Evolutionary conservation across 1,140 invertebrate species (phyloP).

Genomic region (Drosophila tropicalis): DNA sequence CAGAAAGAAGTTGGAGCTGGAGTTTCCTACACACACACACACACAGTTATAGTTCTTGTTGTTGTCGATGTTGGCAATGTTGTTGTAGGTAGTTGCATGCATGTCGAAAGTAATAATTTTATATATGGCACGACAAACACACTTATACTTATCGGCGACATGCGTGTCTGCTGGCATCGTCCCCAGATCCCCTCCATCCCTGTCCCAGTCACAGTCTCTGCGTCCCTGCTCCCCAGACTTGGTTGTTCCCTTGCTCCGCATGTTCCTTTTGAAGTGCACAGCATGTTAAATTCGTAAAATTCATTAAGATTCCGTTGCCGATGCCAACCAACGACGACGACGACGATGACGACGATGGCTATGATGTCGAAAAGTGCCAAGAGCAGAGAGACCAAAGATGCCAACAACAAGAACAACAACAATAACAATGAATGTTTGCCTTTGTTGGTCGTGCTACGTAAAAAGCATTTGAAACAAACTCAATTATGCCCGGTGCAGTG

Average conservation of each 20-base stretch:
- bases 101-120: constrained; percentile 81
- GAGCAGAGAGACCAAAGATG: constrained; percentile 61
- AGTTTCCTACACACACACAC: not conserved
- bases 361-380: constrained; percentile 75
- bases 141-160: constrained; percentile 81
- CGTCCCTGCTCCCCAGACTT: not conserved
- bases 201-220: not conserved
- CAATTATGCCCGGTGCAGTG: constrained; percentile 79
- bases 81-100: constrained; percentile 48
- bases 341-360: constrained; percentile 36
- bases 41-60: not conserved
- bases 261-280: constrained; percentile 81
- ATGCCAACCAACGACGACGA: constrained; percentile 65
- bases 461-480: constrained; percentile 82
- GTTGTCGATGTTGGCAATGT: constrained; percentile 16
- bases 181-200: not conserved
- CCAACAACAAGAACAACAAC: constrained; percentile 45
- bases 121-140: constrained; percentile 80
- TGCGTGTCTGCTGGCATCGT: constrained; percentile 50
- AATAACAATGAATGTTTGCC: constrained; percentile 62
- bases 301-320: constrained; percentile 81
- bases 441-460: constrained; percentile 72
- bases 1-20: not conserved
- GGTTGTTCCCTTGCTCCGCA: constrained; percentile 31
- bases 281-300: constrained; percentile 82